A percentile compares a stretch with the other conserved stretches of the same genome.
These are phyloP conservation scores for Remorina albescens DNA, from an alignment of 2,797 vertebrate species.

Conservation along the genomic window DNA sequence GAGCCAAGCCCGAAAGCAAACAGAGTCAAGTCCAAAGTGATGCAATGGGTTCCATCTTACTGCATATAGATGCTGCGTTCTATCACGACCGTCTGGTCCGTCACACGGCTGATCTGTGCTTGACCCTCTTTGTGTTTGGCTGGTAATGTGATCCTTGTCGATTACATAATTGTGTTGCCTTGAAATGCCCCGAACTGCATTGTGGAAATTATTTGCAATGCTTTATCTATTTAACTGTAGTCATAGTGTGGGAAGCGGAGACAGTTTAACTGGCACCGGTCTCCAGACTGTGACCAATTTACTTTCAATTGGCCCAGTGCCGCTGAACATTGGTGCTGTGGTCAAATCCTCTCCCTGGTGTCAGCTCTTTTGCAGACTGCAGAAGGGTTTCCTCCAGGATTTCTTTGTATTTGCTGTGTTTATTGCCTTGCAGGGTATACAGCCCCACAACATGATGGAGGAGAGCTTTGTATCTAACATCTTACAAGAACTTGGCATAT, in stretches of 20 bases:
- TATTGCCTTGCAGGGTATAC: background rate
- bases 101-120: slow-evolving; percentile 16
- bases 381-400: background rate
- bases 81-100: slow-evolving; percentile 31
- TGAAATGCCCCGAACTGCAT: background rate
- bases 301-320: slow-evolving; percentile 3
- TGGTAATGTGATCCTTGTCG: slow-evolving; percentile 10
- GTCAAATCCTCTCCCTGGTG: background rate
- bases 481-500: no score
- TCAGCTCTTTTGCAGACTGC: background rate
- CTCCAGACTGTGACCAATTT: slow-evolving; percentile 16
- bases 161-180: slow-evolving; percentile 9
- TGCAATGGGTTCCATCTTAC: slow-evolving; percentile 33
- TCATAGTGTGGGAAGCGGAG: slow-evolving; percentile 13
- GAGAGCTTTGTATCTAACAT: no score
- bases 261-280: background rate
- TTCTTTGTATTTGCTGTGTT: background rate
- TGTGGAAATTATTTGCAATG: slow-evolving; percentile 6
- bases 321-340: background rate
- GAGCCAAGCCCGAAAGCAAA: slow-evolving; percentile 49
- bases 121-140: slow-evolving; percentile 11
- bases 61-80: slow-evolving; percentile 41
- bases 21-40: slow-evolving; percentile 45
- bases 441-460: background rate
- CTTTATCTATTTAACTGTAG: slow-evolving; percentile 20